Conservation (phyloP, 2,888 invertebrate genomes). For the Adela reaumurella region DNA sequence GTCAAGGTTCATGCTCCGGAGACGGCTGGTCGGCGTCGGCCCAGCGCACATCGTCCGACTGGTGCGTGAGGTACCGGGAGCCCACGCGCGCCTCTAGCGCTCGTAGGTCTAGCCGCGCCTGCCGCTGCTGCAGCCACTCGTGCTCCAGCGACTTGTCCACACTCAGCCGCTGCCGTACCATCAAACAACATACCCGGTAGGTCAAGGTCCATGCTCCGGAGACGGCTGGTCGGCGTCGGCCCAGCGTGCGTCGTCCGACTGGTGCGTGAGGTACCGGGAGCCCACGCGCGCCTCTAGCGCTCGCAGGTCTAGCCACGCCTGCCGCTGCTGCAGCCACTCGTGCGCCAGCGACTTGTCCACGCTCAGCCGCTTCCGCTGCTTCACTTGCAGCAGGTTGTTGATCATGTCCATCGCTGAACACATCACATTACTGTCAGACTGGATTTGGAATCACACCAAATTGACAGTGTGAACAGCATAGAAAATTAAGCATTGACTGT, state of each 20-base stretch:
- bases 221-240: constrained; percentile 2
- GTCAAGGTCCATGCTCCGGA: no score
- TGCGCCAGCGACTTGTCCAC: constrained; percentile 95
- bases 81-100: constrained; percentile 65
- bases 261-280: constrained; percentile 68
- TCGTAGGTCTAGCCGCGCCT: constrained; percentile 93
- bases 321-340: constrained; percentile 94
- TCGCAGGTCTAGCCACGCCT: constrained; percentile 93
- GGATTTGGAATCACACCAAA: no score
- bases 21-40: constrained; percentile 2
- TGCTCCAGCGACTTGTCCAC: constrained; percentile 95
- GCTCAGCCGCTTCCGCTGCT: constrained; percentile 90
- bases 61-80: constrained; percentile 68
- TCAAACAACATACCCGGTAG: no score
- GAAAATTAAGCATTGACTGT: no score
- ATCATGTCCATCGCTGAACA: constrained; percentile 92
- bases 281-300: constrained; percentile 65
- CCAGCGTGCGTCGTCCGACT: constrained; percentile 34
- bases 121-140: constrained; percentile 94
- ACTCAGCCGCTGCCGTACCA: constrained; percentile 88
- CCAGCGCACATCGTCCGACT: constrained; percentile 34
- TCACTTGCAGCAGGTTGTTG: constrained; percentile 95
- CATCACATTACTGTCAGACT: not conserved
- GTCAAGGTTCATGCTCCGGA: no score
- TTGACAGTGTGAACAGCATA: no score